Evolutionary conservation across 2,888 invertebrate species (phyloP).

Genomic region (Lissonota sp.): DNA sequence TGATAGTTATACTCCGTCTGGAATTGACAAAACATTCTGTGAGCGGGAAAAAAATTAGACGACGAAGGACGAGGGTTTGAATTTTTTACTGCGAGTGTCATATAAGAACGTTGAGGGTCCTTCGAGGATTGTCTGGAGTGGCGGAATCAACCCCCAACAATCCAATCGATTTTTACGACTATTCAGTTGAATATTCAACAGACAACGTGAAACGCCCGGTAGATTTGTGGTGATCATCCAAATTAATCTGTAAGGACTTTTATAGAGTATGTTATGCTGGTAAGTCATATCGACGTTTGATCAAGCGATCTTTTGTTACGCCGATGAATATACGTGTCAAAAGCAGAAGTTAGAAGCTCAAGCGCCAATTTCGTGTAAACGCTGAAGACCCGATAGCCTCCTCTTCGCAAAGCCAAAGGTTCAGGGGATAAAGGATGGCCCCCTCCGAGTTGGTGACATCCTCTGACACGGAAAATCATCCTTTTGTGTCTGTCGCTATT

Average conservation of each 20-base stretch:
- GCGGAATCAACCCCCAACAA: not conserved
- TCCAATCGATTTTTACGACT: not conserved
- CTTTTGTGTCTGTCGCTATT: not conserved
- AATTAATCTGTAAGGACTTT: not conserved
- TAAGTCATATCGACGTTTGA: not conserved
- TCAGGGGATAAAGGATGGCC: not conserved
- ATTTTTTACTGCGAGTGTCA: slow-evolving; percentile 32
- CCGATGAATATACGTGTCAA: slow-evolving; percentile 31
- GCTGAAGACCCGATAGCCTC: slow-evolving; percentile 21
- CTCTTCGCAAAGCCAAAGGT: slow-evolving; percentile 1
- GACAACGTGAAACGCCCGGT: no score
- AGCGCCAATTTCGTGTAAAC: slow-evolving; percentile 23
- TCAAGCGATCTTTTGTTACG: slow-evolving; percentile 27
- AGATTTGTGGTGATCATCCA: not conserved
- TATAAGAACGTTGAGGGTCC: slow-evolving; percentile 15
- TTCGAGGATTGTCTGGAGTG: not conserved
- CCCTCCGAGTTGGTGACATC: not conserved
- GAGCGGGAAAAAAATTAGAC: slow-evolving; percentile 23
- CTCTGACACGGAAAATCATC: not conserved
- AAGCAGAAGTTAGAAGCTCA: slow-evolving; percentile 6
- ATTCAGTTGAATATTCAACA: not conserved
- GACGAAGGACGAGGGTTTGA: not conserved
- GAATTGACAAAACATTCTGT: slow-evolving; percentile 35
- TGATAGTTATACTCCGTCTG: slow-evolving; percentile 11
- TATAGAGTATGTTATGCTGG: not conserved